These are phyloP conservation scores for Pardalotus punctatus DNA, from an alignment of 2,113 vertebrate genomes.

Conservation along the genomic window DNA sequence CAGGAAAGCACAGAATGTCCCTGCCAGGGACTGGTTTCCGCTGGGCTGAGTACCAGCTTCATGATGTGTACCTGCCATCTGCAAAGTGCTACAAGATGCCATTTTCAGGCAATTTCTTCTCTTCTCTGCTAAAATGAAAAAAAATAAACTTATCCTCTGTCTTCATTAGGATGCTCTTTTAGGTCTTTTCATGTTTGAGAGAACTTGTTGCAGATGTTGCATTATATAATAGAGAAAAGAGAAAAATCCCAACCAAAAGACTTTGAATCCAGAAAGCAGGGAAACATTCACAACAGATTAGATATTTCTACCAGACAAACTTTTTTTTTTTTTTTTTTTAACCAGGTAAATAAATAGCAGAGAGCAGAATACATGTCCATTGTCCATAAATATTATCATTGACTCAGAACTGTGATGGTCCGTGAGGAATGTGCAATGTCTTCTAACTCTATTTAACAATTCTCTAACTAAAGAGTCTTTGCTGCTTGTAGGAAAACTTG, in stretches of 20 bases:
- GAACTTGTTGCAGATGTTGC: neutral
- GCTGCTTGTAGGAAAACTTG: neutral
- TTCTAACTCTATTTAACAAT: neutral
- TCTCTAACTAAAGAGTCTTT: neutral
- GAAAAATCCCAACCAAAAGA: neutral
- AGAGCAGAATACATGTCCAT: neutral
- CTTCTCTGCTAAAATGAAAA: neutral
- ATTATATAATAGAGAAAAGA: neutral
- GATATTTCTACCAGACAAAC: neutral
- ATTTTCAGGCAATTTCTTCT: neutral
- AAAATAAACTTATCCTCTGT: neutral
- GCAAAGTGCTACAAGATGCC: neutral
- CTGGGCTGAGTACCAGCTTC: neutral
- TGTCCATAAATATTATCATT: neutral
- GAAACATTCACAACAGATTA: neutral
- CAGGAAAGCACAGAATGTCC: neutral
- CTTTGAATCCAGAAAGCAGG: neutral
- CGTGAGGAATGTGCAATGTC: neutral
- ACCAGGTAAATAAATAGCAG: neutral
- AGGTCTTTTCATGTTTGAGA: neutral
- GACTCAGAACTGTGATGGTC: neutral
- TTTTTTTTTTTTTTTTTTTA: neutral
- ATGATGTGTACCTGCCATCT: neutral
- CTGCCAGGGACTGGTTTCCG: neutral
- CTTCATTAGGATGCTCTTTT: neutral